Evolutionary conservation across 1,140 invertebrate genomes (phyloP).

Genomic region (Drosophila sturtevanti): DNA sequence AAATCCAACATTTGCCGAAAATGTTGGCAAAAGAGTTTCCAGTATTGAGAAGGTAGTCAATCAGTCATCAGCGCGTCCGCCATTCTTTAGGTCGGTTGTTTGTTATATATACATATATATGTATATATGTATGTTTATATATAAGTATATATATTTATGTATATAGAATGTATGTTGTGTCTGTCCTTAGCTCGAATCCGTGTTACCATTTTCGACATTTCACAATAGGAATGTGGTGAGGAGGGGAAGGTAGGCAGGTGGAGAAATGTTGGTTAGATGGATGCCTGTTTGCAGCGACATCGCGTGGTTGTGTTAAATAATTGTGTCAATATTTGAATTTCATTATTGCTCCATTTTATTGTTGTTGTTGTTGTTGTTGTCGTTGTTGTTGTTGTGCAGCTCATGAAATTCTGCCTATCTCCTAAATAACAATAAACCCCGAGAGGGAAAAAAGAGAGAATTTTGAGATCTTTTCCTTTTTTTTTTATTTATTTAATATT

Average conservation of each 20-base stretch:
- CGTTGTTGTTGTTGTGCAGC: constrained; percentile 36
- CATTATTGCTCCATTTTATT: constrained; percentile 62
- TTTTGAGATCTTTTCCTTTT: constrained; percentile 22
- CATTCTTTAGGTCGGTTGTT: constrained; percentile 41
- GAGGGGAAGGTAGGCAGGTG: background rate
- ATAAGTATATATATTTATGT: background rate
- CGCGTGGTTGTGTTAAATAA: constrained; percentile 77
- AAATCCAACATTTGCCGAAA: background rate
- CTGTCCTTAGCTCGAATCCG: constrained; percentile 12
- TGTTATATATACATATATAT: too few relatives aligned
- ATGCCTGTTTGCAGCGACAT: constrained; percentile 52
- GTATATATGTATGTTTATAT: background rate
- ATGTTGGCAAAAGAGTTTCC: background rate
- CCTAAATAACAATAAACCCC: constrained; percentile 16
- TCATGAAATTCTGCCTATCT: constrained; percentile 53
- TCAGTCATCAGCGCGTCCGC: constrained; percentile 24
- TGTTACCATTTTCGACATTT: background rate
- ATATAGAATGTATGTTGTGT: background rate
- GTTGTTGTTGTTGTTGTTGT: too few relatives aligned
- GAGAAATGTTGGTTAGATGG: constrained; percentile 22
- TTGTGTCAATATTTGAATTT: constrained; percentile 77
- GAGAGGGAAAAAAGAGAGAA: constrained; percentile 23
- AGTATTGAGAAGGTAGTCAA: background rate
- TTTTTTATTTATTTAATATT: background rate
- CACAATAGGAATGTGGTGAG: background rate